Conservation (phyloP, 2,113 vertebrate genomes). For the Spheniscus mendiculus region DNA sequence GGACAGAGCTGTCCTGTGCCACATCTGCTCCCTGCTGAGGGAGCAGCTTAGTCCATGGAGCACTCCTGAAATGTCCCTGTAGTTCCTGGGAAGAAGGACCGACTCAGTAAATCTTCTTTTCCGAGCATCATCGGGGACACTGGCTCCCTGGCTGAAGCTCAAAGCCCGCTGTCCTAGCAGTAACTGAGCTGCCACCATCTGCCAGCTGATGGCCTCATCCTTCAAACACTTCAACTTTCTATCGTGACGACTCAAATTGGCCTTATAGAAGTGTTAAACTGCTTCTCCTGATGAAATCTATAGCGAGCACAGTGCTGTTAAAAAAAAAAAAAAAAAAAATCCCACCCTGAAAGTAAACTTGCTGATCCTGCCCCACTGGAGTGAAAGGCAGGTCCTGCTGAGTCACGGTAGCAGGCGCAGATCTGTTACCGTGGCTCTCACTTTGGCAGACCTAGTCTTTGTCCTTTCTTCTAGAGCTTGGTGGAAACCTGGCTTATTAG, state of each 20-base stretch:
- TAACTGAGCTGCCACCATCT: not conserved
- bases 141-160: not conserved
- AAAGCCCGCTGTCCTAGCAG: not conserved
- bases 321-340: not conserved
- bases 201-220: not conserved
- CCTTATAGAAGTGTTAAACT: not conserved
- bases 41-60: not conserved
- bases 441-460: not conserved
- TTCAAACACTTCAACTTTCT: not conserved
- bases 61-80: not conserved
- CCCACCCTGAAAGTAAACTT: slow-evolving; percentile 55
- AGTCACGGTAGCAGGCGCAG: not conserved
- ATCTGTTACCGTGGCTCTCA: not conserved
- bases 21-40: not conserved
- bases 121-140: not conserved
- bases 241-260: not conserved
- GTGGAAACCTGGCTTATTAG: not conserved
- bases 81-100: not conserved
- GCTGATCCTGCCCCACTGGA: not conserved
- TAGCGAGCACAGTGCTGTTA: not conserved
- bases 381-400: slow-evolving; percentile 32
- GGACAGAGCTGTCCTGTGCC: not conserved
- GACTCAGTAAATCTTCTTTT: fast-evolving
- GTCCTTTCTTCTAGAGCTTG: not conserved
- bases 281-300: not conserved